Evolutionary conservation across 2,113 vertebrate species (phyloP).

Genomic region (Carassius carassius): DNA sequence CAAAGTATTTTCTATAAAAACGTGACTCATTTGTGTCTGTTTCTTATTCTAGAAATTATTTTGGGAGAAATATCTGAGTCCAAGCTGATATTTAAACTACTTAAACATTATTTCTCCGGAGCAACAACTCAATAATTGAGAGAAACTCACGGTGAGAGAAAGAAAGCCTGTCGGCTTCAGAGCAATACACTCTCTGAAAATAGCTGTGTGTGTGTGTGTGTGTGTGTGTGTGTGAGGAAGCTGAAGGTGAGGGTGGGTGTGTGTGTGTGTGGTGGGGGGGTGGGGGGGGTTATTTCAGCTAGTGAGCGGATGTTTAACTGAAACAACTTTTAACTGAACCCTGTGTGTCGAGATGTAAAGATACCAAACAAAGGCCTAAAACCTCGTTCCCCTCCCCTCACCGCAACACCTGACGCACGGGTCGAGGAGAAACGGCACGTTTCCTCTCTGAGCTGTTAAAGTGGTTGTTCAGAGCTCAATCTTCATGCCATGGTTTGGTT

Average conservation of each 20-base stretch:
- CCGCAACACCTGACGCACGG: slow-evolving; percentile 58
- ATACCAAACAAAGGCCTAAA: slow-evolving; percentile 73
- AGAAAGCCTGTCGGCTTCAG: background rate
- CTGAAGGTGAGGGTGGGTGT: slow-evolving; percentile 50
- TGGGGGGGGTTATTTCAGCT: slow-evolving; percentile 71
- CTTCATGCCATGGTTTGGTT: slow-evolving; percentile 52
- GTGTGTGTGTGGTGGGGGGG: background rate
- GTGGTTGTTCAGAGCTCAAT: slow-evolving; percentile 55
- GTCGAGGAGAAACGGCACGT: slow-evolving; percentile 42
- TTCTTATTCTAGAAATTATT: background rate
- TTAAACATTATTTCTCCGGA: background rate
- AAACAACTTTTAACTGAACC: slow-evolving; percentile 83
- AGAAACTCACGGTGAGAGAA: background rate
- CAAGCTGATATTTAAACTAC: background rate
- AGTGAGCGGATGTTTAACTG: slow-evolving; percentile 75
- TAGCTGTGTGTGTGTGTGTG: slow-evolving; percentile 27
- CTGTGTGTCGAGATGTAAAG: slow-evolving; percentile 77
- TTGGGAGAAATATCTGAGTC: background rate
- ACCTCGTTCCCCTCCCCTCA: slow-evolving; percentile 56
- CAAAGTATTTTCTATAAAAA: background rate
- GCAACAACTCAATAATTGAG: background rate
- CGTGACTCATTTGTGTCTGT: background rate
- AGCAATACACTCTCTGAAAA: slow-evolving; percentile 42
- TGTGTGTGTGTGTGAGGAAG: slow-evolving; percentile 50
- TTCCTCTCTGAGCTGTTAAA: slow-evolving; percentile 58